Evolutionary conservation across 2,888 invertebrate species (phyloP), one percentile per base, ranked within the genome.

Genomic region (Drosophila hamatofila): DNA sequence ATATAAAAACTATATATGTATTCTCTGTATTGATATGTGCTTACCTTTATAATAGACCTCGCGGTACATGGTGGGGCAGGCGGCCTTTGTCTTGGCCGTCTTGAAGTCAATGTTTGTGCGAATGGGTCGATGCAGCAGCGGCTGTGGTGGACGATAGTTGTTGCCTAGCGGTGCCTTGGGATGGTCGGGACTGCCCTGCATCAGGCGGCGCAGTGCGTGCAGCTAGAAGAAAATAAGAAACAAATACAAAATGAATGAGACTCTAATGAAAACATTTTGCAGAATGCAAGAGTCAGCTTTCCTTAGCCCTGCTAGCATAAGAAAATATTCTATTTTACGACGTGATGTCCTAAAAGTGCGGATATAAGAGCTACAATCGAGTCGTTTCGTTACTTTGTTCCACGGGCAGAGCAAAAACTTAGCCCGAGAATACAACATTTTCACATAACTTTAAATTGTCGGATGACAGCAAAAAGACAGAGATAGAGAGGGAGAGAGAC

Each of bases 41-140:
- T 6, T 93, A 96, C 96, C 96, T 96, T 97, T 97, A 93, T 98
- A 98, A 94, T 97, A 96, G 93, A 97, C 97, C 92, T 97, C 97
- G 93, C 96, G 96, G 94, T 97, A 96, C 97, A 97, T 97, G 91
- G 96, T 97, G 65, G 97, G 97, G 93, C 97, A 97, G 92, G 96
- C 96, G 92, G 96, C 96, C 93, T 97, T 95, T 94, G 96, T 95
- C 94, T 95, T 96, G 44, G 89, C 80, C 90, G 96, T 95, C 93
- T 96, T 96, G 93, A 98, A 98, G 94, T 99, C 98, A 93, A 99
- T 99, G 94, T 99, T 99, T 85, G 99, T 99, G 93, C 99, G 95
- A 81, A 99, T 96, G 65, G 98, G 96, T 86, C 99, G 95, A 94
- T 98, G 97, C 93, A 98, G 96, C 74, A 98, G 94, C 61, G 97